Conservation (phyloP, 1,140 invertebrate genomes). For the Drosophila pachea region DNA sequence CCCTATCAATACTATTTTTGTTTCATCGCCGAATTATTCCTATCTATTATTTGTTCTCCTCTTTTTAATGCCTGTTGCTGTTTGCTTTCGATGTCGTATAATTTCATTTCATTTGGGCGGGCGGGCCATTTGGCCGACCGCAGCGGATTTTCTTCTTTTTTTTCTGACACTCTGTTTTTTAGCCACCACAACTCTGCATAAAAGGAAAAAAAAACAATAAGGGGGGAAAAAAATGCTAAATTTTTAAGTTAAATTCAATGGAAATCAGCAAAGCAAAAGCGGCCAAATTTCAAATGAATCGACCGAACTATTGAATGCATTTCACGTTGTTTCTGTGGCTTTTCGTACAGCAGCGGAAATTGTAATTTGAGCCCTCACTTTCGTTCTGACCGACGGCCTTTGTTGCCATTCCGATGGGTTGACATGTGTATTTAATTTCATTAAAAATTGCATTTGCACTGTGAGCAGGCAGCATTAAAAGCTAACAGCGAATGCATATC, state of each 20-base stretch:
- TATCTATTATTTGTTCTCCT: background rate
- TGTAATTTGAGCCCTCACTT: slow-evolving; percentile 62
- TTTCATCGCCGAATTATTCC: slow-evolving; percentile 17
- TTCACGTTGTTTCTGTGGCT: slow-evolving; percentile 42
- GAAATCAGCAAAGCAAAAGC: slow-evolving; percentile 54
- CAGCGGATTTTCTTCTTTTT: slow-evolving; percentile 41
- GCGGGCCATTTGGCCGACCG: slow-evolving; percentile 59
- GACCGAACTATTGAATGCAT: slow-evolving; percentile 19
- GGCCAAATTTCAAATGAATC: slow-evolving; percentile 40
- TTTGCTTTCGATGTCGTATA: slow-evolving; percentile 36
- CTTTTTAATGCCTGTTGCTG: background rate
- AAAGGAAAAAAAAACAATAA: no score
- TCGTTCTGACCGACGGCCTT: slow-evolving; percentile 12
- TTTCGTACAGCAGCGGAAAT: slow-evolving; percentile 48
- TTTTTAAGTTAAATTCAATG: slow-evolving; percentile 63
- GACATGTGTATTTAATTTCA: slow-evolving; percentile 64
- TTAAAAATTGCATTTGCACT: slow-evolving; percentile 51
- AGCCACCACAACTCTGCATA: background rate
- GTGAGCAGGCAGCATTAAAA: slow-evolving; percentile 46
- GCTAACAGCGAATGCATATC: slow-evolving; percentile 30
- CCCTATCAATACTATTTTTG: slow-evolving; percentile 43
- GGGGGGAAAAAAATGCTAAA: slow-evolving; percentile 24
- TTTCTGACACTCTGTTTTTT: background rate
- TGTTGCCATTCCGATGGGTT: slow-evolving; percentile 10
- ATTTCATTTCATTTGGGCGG: slow-evolving; percentile 60